Evolutionary conservation across 2,113 vertebrate species (phyloP).

Genomic region (Erpornis zantholeuca): DNA sequence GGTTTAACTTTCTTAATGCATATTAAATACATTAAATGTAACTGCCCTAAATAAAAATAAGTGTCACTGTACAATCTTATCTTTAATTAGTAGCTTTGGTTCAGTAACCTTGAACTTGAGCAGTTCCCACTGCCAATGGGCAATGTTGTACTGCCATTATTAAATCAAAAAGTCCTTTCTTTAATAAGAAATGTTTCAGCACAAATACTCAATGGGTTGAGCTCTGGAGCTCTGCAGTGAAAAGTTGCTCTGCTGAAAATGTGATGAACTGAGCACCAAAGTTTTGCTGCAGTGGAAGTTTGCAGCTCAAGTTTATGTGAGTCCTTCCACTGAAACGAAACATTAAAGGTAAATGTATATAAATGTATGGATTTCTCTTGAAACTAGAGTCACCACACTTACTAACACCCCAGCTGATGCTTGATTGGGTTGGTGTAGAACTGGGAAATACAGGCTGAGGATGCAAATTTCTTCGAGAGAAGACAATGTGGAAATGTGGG

Average conservation of each 20-base stretch:
- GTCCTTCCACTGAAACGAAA: neutral
- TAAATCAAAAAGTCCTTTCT: neutral
- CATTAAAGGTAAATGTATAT: neutral
- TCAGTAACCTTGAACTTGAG: neutral
- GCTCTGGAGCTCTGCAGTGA: neutral
- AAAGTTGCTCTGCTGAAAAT: neutral
- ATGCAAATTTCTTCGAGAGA: neutral
- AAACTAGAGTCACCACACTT: neutral
- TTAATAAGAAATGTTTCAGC: neutral
- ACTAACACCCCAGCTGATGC: neutral
- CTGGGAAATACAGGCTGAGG: neutral
- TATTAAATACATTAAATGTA: neutral
- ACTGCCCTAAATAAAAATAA: neutral
- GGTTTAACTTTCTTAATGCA: neutral
- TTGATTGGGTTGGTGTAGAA: neutral
- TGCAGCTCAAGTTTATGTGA: neutral
- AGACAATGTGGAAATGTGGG: neutral
- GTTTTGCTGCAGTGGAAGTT: neutral
- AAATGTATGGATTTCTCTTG: neutral
- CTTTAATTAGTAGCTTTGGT: neutral
- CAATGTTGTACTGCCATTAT: neutral
- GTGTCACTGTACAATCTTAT: neutral
- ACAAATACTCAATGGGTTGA: neutral
- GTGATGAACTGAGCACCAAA: neutral
- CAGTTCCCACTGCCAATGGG: neutral